Evolutionary conservation across 2,113 vertebrate genomes (phyloP).

Genomic region (Arvicanthis niloticus): DNA sequence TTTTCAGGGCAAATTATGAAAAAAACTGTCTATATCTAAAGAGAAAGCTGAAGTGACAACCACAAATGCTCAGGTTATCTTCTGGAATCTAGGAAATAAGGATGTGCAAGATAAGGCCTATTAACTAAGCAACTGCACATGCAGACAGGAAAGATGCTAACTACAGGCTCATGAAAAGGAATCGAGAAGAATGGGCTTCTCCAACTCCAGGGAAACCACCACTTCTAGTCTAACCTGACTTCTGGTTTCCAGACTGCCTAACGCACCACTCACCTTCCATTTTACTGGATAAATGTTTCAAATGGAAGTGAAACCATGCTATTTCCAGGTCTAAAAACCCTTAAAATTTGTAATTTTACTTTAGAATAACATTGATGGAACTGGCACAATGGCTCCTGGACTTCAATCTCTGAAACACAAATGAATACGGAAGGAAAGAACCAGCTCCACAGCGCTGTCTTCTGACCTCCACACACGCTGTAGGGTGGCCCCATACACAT

Average conservation of each 20-base stretch:
- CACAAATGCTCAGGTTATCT: background rate
- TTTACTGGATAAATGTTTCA: background rate
- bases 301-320: conserved; percentile 5
- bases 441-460: background rate
- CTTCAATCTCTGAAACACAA: background rate
- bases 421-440: background rate
- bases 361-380: background rate
- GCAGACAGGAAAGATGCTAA: background rate
- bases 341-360: background rate
- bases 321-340: conserved; percentile 41
- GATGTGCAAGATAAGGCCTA: background rate
- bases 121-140: background rate
- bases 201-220: background rate
- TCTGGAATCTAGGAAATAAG: background rate
- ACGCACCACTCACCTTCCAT: background rate
- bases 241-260: background rate
- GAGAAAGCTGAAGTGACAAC: background rate
- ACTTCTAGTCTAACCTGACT: background rate
- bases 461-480: background rate
- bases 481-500: background rate
- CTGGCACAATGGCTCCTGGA: background rate
- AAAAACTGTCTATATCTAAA: background rate
- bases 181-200: background rate
- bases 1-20: background rate
- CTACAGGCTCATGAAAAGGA: background rate